Evolutionary conservation across 1,140 invertebrate genomes (phyloP).

Genomic region (Drosophila yakuba): DNA sequence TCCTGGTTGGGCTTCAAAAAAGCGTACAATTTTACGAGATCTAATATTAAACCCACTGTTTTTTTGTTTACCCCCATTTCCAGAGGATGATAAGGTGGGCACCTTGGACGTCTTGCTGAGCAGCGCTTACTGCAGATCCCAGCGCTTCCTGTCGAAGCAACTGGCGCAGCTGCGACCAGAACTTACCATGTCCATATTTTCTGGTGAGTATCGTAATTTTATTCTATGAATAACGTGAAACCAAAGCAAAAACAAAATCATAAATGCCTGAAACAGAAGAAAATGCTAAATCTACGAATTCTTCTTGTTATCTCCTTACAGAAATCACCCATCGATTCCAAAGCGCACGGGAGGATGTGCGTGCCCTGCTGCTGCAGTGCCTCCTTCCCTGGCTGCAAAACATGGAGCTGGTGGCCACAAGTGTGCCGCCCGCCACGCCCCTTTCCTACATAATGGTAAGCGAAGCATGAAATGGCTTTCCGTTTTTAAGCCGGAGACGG

Average conservation of each 20-base stretch:
- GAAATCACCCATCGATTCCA: conserved; percentile 99
- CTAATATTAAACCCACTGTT: conserved; percentile 10
- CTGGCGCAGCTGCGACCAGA: conserved; percentile 97
- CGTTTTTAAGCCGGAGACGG: conserved; percentile 1
- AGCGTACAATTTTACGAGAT: not conserved
- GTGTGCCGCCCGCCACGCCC: conserved; percentile 93
- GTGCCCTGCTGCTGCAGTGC: conserved; percentile 95
- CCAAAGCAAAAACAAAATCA: no score
- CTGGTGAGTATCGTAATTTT: conserved; percentile 88
- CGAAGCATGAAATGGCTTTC: conserved; percentile 14
- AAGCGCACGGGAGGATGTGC: conserved; percentile 95
- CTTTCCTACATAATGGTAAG: conserved; percentile 92
- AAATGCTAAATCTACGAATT: not conserved
- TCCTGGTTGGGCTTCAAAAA: conserved; percentile 11
- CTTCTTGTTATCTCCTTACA: conserved; percentile 80
- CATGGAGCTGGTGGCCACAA: conserved; percentile 99
- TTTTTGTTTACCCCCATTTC: conserved; percentile 40
- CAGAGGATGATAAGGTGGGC: conserved; percentile 88
- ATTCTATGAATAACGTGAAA: not conserved
- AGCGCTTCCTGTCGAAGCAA: conserved; percentile 95
- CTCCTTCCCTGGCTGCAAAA: conserved; percentile 98
- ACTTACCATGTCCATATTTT: conserved; percentile 99
- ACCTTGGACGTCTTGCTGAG: conserved; percentile 93
- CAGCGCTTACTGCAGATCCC: conserved; percentile 95
- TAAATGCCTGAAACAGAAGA: not conserved